Conservation (phyloP, 2,797 vertebrate species). For the Peromyscus eremicus region DNA sequence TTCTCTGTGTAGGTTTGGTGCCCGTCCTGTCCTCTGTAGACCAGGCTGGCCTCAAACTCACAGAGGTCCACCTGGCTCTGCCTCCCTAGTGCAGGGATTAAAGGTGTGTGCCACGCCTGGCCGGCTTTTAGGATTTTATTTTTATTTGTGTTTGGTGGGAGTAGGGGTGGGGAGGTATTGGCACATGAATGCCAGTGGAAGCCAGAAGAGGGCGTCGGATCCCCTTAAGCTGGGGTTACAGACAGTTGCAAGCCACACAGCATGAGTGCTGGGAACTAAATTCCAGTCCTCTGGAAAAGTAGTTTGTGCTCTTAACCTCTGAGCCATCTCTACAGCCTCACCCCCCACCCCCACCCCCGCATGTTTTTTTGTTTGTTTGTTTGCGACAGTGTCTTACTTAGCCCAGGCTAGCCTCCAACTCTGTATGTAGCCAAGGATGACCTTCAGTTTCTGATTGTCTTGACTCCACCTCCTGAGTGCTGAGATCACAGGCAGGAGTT, state of each 20-base stretch:
- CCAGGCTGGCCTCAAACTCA: too few species aligned
- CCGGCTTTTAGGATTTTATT: neutral
- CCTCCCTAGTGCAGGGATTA: too few species aligned
- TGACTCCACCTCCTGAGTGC: neutral
- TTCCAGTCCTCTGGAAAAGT: neutral
- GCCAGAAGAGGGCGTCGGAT: neutral
- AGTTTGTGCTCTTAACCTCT: neutral
- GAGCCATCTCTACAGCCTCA: too few species aligned
- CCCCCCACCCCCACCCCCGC: too few species aligned
- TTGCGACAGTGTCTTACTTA: neutral
- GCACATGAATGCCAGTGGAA: neutral
- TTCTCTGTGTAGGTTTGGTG: too few species aligned
- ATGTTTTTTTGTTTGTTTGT: neutral
- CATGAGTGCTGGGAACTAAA: neutral
- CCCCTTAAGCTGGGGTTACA: neutral
- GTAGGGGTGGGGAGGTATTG: neutral
- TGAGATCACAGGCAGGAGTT: neutral
- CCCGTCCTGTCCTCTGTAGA: too few species aligned
- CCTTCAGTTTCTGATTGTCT: neutral
- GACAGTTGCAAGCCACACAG: too few species aligned
- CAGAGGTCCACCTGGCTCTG: too few species aligned
- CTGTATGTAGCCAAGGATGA: neutral
- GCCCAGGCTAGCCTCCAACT: neutral
- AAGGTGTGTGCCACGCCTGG: too few species aligned
- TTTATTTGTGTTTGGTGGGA: neutral